Base-by-base conservation (phyloP, 2,888 invertebrate species). In the Hemicrepidius hirtus region DNA sequence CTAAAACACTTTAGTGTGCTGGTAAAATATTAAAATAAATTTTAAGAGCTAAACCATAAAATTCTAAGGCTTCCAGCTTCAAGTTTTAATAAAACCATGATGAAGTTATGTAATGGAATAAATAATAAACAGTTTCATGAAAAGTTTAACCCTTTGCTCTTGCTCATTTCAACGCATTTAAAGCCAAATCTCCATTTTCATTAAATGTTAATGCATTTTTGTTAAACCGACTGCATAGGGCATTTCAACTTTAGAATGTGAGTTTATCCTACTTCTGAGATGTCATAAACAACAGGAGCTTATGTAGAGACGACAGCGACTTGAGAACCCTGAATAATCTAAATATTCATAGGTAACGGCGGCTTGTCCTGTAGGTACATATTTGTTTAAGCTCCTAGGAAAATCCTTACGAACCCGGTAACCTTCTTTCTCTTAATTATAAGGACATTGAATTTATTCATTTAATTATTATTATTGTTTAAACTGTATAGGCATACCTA, bases 171-270 rank as follows among this genome's bases (percentile, higher is more conserved):
- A 32, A 65, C 40, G 50, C 60, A 60, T 35, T 60, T 44, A 32
- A 65, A 10, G 40, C 65, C 28, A 44, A 70, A 71, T 72, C 70
- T 62, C 63, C 67, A 62, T 70, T 70, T 75, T 70, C 69, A 75
- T 75, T 75, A 73, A 75, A 73, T 69, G 68, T 68, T 75, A 71
- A 75, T 72, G 69, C 62, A 72, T 75, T 72, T 75, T 71, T 72
- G 69, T 69, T 72, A 71, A 72, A 69, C 62, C 50, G 44, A 64
- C 67, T 70, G 67, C 59, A 59, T 13, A 41, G 67, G 63, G 60
- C 69, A 64, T 63, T 75, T 62, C 50, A 66, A 70, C 60, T 71
- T 65, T 40, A 60, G 60, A 66, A 65, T 50, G 53, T 16, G 59
- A 50, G 65, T 71, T 71, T 71, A 71, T 66, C 60, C 66, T 53